Evolutionary conservation across 2,888 invertebrate species (phyloP), one percentile per base, ranked within the genome.

Genomic region (Lasioglossum vierecki): DNA sequence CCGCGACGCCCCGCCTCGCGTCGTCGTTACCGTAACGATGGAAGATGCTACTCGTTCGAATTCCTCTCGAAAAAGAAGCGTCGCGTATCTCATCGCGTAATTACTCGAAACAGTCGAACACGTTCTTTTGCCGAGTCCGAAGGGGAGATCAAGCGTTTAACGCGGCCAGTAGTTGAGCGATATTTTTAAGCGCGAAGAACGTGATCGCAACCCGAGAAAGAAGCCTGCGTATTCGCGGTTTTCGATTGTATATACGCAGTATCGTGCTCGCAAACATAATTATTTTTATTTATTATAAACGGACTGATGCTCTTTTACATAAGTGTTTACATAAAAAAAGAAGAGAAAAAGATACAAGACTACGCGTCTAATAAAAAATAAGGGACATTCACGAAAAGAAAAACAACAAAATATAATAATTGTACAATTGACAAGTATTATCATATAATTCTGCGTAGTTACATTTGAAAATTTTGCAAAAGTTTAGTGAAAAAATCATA

Each of bases 111-210:
- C 2, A n/a, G n/a, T 4, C 11, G 57, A 8, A 8, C 3, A 35
- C 44, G 44, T 13, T 44, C 8, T 9, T 57, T 11, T n/a, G 4
- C 57, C 57, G n/a, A 57, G 9, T 57, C 8, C 57, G 57, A 53
- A 46, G 0, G n/a, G 15, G 30, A 30, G 13, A 15, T 18, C 6
- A 26, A 11, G 26, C 71, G 44, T 15, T 30, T 35, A 35, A 22
- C 72, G 30, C 30, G 1, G 1, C 2, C 8, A 66, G 13, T 66
- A n/a, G 18, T 46, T 18, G 46, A 5, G 13, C 70, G 76, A 3
- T 78, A 83, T 84, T 78, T 78, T 78, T 71, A 83, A 78, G 57
- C n/a, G 57, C 57, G 57, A n/a, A n/a, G 57, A 57, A 57, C n/a
- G n/a, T n/a, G 57, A 4, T 57, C 57, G 57, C 4, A n/a, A n/a